Evolutionary conservation across 2,113 vertebrate species (phyloP).

Genomic region (Parus major): DNA sequence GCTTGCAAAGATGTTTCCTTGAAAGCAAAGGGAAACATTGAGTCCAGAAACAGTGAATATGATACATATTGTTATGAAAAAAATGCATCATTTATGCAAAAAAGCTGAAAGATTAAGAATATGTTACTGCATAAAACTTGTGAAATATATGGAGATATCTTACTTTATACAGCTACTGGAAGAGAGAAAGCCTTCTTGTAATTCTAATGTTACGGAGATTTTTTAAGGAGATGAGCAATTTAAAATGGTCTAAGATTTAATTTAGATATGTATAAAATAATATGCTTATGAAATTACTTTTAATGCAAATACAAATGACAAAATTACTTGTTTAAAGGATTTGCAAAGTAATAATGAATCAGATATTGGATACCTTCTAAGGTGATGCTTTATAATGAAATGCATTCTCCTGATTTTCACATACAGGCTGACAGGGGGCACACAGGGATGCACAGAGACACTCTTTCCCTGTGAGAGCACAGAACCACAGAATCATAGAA

Average conservation of each 20-base stretch:
- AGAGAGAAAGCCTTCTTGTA: not conserved
- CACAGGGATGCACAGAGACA: not conserved
- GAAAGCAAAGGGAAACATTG: not conserved
- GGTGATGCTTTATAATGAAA: not conserved
- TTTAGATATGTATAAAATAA: constrained; percentile 71
- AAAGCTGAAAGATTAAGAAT: not conserved
- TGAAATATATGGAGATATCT: not conserved
- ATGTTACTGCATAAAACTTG: not conserved
- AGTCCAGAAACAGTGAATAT: not conserved
- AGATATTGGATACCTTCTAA: not conserved
- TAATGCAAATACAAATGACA: not conserved
- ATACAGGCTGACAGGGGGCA: not conserved
- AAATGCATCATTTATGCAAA: not conserved
- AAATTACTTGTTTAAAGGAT: constrained; percentile 22
- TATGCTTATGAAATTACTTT: not conserved
- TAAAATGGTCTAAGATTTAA: constrained; percentile 54
- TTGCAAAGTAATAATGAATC: not conserved
- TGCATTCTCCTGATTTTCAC: not conserved
- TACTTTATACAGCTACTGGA: not conserved
- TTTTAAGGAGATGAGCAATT: constrained; percentile 35
- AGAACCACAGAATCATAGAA: not conserved
- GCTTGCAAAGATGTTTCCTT: not conserved
- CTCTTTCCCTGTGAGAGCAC: not conserved
- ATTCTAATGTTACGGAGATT: not conserved
- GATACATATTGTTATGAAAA: not conserved